phyloP scores from a whole-genome alignment of 2,888 invertebrate species.

The Pyrocoelia pectoralis region DNA sequence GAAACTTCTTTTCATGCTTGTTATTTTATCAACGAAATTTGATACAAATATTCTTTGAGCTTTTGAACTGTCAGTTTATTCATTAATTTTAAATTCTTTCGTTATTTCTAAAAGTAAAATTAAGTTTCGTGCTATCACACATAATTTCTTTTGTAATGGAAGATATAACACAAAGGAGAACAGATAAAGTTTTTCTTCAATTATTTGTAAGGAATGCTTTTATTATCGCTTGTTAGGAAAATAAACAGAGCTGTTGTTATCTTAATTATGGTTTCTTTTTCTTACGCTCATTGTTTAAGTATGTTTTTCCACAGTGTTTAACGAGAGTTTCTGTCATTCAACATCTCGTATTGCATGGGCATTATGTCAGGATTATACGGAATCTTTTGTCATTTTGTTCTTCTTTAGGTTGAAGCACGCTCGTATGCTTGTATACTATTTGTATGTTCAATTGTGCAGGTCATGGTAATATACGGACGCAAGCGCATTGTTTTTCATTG shows the following conservation, averaged over 20 bases:
- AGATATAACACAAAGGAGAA: background rate
- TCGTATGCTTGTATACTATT: slow-evolving; percentile 29
- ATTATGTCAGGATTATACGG: slow-evolving; percentile 14
- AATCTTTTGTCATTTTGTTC: slow-evolving; percentile 27
- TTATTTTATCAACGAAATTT: too few species aligned
- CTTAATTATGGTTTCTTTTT: slow-evolving; percentile 16
- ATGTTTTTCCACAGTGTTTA: slow-evolving; percentile 7
- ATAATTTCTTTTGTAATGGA: background rate
- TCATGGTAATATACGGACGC: slow-evolving; percentile 44
- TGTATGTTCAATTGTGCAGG: slow-evolving; percentile 45
- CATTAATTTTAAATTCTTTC: too few species aligned
- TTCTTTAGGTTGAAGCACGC: slow-evolving; percentile 22
- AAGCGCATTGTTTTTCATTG: slow-evolving; percentile 40
- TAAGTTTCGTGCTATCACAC: background rate
- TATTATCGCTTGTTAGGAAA: slow-evolving; percentile 7
- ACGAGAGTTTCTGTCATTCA: background rate
- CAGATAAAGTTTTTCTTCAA: background rate
- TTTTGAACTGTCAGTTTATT: too few species aligned
- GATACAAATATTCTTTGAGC: too few species aligned
- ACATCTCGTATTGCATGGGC: background rate
- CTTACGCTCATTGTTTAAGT: slow-evolving; percentile 10
- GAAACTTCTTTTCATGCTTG: too few species aligned
- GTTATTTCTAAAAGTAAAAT: too few species aligned
- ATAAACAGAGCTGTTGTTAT: slow-evolving; percentile 17
- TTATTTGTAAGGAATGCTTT: background rate